phyloP scores from a whole-genome alignment of 2,797 vertebrate species.

The Choloepus didactylus region DNA sequence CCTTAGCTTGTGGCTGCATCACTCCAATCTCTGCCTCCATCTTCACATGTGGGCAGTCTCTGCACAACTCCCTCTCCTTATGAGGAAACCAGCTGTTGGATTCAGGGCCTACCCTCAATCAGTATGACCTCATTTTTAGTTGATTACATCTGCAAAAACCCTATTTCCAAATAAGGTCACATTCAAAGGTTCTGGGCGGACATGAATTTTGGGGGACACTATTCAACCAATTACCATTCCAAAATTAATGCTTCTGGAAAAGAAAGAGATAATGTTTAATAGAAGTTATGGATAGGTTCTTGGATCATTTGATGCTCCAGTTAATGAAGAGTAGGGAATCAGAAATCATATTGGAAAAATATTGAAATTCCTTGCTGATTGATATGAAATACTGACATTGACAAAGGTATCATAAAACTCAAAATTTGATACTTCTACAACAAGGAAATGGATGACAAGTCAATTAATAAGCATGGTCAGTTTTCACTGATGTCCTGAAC shows the following conservation, averaged over 20 bases:
- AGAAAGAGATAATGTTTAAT: not conserved
- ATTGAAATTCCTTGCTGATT: conserved; percentile 1
- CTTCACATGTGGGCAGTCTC: no score
- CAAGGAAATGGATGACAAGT: not conserved
- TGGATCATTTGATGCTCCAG: not conserved
- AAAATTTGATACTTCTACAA: conserved; percentile 9
- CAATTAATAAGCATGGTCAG: not conserved
- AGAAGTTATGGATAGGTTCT: not conserved
- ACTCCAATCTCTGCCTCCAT: no score
- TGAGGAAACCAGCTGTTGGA: no score
- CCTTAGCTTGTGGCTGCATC: no score
- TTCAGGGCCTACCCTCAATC: no score
- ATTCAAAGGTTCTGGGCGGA: no score
- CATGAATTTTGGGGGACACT: no score
- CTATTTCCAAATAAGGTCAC: no score
- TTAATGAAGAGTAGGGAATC: conserved; percentile 4
- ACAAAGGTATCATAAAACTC: conserved; percentile 32
- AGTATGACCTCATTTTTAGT: no score
- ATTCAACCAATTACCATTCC: not conserved
- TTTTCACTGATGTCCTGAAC: conserved; percentile 31
- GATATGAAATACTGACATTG: conserved; percentile 31
- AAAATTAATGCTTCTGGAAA: conserved; percentile 42
- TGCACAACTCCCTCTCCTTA: no score
- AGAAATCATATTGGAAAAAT: not conserved
- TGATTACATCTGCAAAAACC: no score